phyloP scores from a whole-genome alignment of 2,113 vertebrate species.

The Brachypteracias leptosomus region DNA sequence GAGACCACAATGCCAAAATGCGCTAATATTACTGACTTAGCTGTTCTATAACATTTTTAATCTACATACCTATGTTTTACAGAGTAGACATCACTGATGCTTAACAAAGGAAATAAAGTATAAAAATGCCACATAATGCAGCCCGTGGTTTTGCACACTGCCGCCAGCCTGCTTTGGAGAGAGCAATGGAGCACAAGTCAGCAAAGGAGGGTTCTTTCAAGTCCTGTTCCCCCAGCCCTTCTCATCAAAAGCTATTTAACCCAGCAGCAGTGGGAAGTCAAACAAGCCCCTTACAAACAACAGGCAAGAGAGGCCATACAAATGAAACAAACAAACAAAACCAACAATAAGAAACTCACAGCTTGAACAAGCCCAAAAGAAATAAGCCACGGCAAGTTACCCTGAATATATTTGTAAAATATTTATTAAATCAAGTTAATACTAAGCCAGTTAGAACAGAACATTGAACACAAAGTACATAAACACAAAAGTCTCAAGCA shows the following conservation, averaged over 20 bases:
- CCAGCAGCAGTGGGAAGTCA: neutral
- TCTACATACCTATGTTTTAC: neutral
- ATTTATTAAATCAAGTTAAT: neutral
- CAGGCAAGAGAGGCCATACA: neutral
- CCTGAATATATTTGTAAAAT: neutral
- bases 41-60: neutral
- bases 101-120: neutral
- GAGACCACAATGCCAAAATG: neutral
- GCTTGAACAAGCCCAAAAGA: neutral
- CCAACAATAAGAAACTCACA: neutral
- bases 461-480: neutral
- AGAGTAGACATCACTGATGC: neutral
- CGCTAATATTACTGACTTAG: neutral
- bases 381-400: neutral
- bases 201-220: neutral
- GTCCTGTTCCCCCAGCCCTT: neutral
- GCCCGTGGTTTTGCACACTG: neutral
- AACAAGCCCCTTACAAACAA: neutral
- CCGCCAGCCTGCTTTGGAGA: neutral
- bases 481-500: neutral
- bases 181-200: neutral
- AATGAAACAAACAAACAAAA: neutral
- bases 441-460: neutral
- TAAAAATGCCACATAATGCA: neutral
- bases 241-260: neutral